phyloP scores from a whole-genome alignment of 2,888 invertebrate species.

The Tuta absoluta region DNA sequence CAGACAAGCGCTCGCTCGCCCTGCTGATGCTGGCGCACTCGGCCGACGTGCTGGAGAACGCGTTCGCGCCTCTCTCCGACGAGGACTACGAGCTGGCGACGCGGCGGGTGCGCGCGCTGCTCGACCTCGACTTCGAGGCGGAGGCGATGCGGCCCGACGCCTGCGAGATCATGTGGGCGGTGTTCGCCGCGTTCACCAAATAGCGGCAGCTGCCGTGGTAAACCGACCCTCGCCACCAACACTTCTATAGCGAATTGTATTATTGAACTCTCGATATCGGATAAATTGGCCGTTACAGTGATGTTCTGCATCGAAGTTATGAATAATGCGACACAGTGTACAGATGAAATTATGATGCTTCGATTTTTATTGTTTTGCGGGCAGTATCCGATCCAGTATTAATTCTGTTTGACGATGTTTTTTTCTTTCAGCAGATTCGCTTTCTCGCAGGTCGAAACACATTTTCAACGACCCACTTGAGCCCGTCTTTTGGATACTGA shows the following conservation, averaged over 20 bases:
- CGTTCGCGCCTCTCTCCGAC: constrained; percentile 97
- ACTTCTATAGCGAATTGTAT: neutral
- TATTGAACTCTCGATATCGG: constrained; percentile 17
- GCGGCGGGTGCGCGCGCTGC: constrained; percentile 96
- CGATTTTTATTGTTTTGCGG: constrained; percentile 9
- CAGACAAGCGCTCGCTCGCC: constrained; percentile 96
- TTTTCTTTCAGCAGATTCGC: neutral
- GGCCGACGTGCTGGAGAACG: constrained; percentile 99
- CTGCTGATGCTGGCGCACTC: constrained; percentile 98
- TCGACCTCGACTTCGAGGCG: constrained; percentile 98
- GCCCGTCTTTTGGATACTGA: constrained; percentile 1
- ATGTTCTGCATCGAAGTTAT: neutral
- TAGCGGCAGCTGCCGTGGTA: constrained; percentile 77
- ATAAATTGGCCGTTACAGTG: constrained; percentile 19
- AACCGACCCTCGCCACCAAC: constrained; percentile 10
- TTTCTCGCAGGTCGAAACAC: neutral
- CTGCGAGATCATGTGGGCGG: constrained; percentile 98
- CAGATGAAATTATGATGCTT: constrained; percentile 16
- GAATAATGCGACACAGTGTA: constrained; percentile 16
- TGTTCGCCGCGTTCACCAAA: constrained; percentile 99
- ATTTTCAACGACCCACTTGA: neutral
- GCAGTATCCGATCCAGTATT: constrained; percentile 20
- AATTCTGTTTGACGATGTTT: neutral
- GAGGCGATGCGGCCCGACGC: constrained; percentile 96
- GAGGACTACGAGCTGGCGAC: constrained; percentile 99